Percentiles rank a stretch among this genome's conserved stretches.
These are phyloP conservation scores for Cinclus cinclus DNA, from an alignment of 2,113 vertebrate genomes.

Conservation along the genomic window DNA sequence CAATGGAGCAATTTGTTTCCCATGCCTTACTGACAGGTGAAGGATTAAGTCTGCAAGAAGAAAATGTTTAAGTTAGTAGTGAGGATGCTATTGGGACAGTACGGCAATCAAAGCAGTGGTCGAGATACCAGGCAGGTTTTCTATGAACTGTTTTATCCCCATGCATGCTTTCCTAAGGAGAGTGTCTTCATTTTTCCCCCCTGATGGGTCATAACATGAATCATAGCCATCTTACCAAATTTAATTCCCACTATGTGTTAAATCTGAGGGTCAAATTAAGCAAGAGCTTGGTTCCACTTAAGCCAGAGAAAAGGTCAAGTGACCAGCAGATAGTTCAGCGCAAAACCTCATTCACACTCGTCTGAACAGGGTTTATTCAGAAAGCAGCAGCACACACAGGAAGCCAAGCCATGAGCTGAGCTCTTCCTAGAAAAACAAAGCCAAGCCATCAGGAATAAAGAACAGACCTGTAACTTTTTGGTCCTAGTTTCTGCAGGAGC, in stretches of 20 bases:
- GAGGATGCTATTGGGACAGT: background rate
- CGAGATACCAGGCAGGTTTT: background rate
- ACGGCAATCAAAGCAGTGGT: background rate
- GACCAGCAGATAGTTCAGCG: background rate
- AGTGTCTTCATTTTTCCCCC: background rate
- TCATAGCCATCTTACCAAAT: background rate
- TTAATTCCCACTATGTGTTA: background rate
- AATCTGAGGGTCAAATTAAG: background rate
- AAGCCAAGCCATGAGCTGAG: background rate
- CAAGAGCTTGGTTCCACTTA: background rate
- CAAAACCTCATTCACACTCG: background rate
- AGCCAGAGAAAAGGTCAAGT: background rate
- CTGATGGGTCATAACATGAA: background rate
- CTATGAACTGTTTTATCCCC: background rate
- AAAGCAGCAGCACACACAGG: background rate
- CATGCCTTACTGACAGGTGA: background rate
- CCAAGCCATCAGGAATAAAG: background rate
- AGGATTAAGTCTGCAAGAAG: background rate
- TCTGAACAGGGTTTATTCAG: background rate
- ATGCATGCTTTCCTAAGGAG: background rate
- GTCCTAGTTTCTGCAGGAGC: background rate
- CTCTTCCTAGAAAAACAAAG: background rate
- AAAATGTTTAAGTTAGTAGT: background rate
- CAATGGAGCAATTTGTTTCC: background rate
- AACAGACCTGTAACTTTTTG: background rate